Evolutionary conservation across 2,113 vertebrate genomes (phyloP).

Genomic region (Perca schrenkii): DNA sequence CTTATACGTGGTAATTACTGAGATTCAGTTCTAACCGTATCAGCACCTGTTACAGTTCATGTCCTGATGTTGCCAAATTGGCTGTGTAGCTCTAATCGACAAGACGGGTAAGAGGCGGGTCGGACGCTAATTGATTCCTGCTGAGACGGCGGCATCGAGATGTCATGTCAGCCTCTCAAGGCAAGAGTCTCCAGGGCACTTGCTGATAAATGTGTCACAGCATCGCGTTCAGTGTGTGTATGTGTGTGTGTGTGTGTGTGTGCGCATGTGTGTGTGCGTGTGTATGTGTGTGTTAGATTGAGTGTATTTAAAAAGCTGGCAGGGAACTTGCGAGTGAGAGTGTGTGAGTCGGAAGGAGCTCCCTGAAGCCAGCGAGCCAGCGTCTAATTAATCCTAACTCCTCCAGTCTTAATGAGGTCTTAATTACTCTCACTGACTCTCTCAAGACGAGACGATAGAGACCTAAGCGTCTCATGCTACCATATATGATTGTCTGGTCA

Average conservation of each 20-base stretch:
- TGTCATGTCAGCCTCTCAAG: conserved; percentile 56
- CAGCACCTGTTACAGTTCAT: conserved; percentile 10
- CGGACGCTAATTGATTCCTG: conserved; percentile 73
- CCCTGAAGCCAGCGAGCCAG: conserved; percentile 58
- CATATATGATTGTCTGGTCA: conserved; percentile 71
- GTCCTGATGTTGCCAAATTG: conserved; percentile 47
- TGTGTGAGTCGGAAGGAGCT: conserved; percentile 46
- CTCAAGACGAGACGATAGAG: conserved; percentile 70
- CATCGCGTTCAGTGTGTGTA: neutral
- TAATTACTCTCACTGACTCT: conserved; percentile 78
- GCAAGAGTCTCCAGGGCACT: conserved; percentile 50
- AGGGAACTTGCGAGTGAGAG: conserved; percentile 50
- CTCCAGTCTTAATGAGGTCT: conserved; percentile 75
- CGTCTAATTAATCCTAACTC: conserved; percentile 76
- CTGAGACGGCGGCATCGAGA: conserved; percentile 50
- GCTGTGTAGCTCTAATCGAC: conserved; percentile 67
- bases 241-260: conserved; percentile 20
- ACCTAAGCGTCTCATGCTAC: conserved; percentile 53
- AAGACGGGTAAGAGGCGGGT: conserved; percentile 35
- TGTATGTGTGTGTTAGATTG: neutral
- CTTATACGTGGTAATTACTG: neutral
- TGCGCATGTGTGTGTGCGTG: neutral
- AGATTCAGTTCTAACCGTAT: neutral
- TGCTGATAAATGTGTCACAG: conserved; percentile 41
- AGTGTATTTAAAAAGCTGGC: conserved; percentile 25